phyloP scores from a whole-genome alignment of 2,113 vertebrate species.

The Paradoxurus hermaphroditus region DNA sequence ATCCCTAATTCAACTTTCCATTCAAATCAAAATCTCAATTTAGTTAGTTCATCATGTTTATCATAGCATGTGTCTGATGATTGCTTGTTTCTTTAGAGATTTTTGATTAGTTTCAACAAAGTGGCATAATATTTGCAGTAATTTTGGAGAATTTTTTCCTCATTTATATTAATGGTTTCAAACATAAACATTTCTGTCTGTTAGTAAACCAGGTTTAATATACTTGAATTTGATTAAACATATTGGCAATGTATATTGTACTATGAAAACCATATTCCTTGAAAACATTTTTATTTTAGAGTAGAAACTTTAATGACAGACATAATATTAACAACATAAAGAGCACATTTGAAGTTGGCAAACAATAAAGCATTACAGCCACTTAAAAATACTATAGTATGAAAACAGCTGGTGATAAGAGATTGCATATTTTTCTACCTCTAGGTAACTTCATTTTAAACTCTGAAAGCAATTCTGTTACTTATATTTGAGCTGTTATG shows the following conservation, averaged over 20 bases:
- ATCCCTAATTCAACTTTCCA: not conserved
- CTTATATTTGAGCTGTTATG: not conserved
- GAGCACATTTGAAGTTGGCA: slow-evolving; percentile 8
- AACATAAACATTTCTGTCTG: not conserved
- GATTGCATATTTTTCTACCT: not conserved
- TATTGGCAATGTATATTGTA: not conserved
- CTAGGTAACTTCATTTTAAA: not conserved
- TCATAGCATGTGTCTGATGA: not conserved
- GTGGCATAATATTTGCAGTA: not conserved
- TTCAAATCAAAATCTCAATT: not conserved
- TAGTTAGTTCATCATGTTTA: not conserved
- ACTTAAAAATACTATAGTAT: slow-evolving; percentile 34
- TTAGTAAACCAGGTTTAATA: not conserved
- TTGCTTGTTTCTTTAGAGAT: not conserved
- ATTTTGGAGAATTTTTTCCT: not conserved
- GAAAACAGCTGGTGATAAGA: slow-evolving; percentile 53
- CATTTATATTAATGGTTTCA: not conserved
- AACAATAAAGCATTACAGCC: not conserved
- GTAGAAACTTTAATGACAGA: not conserved
- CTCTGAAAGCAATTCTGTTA: not conserved
- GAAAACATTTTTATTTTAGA: slow-evolving; percentile 22
- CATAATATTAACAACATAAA: not conserved
- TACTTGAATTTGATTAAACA: not conserved
- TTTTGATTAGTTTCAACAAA: not conserved
- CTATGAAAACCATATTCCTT: not conserved